A percentile compares a stretch with the other conserved stretches of the same genome.
These are phyloP conservation scores for Macrophya annulata DNA, from an alignment of 2,888 invertebrate genomes.

Conservation along the genomic window DNA sequence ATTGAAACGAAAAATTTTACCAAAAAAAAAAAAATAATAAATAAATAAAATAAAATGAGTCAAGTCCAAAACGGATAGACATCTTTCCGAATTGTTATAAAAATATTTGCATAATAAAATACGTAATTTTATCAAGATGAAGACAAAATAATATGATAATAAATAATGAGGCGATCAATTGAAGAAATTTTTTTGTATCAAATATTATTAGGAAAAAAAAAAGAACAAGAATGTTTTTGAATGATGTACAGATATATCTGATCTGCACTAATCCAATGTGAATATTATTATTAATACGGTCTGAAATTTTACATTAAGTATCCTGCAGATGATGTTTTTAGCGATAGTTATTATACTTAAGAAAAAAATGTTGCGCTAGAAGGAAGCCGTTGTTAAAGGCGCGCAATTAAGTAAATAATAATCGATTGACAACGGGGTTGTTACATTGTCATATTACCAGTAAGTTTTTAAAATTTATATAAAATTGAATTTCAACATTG, in stretches of 20 bases:
- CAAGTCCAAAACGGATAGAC: not conserved
- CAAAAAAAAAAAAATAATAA: conserved; percentile 50
- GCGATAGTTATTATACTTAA: conserved; percentile 44
- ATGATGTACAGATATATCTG: conserved; percentile 44
- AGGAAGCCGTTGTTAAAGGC: conserved; percentile 9
- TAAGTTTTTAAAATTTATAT: conserved; percentile 11
- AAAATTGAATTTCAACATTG: not conserved
- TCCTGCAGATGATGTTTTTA: conserved; percentile 33
- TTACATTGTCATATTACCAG: conserved; percentile 16
- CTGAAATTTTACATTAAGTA: conserved; percentile 49
- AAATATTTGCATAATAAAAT: conserved; percentile 11
- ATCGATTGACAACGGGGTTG: conserved; percentile 2
- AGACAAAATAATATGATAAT: conserved; percentile 31
- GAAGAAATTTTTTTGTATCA: conserved; percentile 37
- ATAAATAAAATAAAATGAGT: not conserved
- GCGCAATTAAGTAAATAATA: not conserved
- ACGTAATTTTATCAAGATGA: conserved; percentile 46
- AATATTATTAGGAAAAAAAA: not conserved
- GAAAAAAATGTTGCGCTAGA: conserved; percentile 16
- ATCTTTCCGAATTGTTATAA: conserved; percentile 34
- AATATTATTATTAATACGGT: conserved; percentile 43
- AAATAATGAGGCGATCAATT: conserved; percentile 29
- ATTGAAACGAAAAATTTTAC: conserved; percentile 59
- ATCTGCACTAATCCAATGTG: conserved; percentile 43
- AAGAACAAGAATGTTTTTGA: not conserved